Base-by-base conservation (phyloP, 92 coral and sea anemone species). In the Blastomussa wellsi region DNA sequence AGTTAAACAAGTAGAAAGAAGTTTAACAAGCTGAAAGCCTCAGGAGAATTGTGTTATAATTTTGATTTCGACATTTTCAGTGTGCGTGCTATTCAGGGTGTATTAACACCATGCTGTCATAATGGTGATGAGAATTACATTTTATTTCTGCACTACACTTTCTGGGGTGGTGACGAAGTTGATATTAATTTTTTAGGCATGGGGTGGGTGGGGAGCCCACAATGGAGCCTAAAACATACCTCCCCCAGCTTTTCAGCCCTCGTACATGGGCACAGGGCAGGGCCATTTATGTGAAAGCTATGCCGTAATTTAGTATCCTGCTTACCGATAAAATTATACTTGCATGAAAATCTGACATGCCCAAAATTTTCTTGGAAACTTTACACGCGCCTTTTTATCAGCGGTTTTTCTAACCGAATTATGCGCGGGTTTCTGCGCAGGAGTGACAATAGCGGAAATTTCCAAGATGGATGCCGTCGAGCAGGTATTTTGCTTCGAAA, bases 391-490 rank as follows among this genome's bases (percentile, higher is more conserved):
- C 84, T 71, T 13, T 12, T 2, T 64, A 10, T 29, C 81, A 59
- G 87, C 87, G 87, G 87, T 48, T 41, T 36, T 12, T 24, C 48
- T 62, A 0, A 22, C 11, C 8, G 19, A 28, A 15, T 60, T 22
- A 83, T 74, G 87, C 87, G 87, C 87, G 42, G n/a, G 1, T 41
- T 49, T 1, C 15, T 83, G 78, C 86, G 78, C 69, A 82, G 35
- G 12, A 17, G 31, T 7, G 17, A 17, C 33, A 33, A 22, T 17
- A 73, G 60, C 55, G 33, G 12, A 55, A 74, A 57, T 19, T 67
- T 81, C 17, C 79, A 82, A 72, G 62, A 83, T 83, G 87, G 87
- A 83, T 47, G 81, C 87, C 16, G 15, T 73, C 26, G 80, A 83
- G 65, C 87, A 83, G 87, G 87, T 83, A 74, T 67, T 67, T 57